A percentile compares a stretch with the other conserved stretches of the same genome.
Conservation (phyloP, 1,140 invertebrate species). For the Aphis craccivora region DNA sequence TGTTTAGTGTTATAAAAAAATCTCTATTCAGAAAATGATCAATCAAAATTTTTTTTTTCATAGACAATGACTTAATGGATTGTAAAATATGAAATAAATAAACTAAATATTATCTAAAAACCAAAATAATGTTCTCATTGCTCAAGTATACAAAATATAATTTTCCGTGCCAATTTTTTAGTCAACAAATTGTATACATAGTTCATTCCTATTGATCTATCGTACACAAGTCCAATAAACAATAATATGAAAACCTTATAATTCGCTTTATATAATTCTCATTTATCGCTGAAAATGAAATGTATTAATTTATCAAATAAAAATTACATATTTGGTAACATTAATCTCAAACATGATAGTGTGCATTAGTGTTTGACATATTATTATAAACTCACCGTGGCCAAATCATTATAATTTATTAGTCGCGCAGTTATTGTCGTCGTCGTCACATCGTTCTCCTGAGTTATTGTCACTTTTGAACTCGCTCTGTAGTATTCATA, state of each 20-base stretch:
- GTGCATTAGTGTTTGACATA: background rate
- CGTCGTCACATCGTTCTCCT: background rate
- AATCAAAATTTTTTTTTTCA: no score
- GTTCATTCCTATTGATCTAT: background rate
- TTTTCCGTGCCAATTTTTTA: background rate
- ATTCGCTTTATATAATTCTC: background rate
- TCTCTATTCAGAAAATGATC: no score
- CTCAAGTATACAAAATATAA: background rate
- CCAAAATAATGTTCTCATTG: no score
- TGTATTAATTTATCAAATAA: background rate
- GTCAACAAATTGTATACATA: background rate
- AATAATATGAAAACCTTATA: background rate
- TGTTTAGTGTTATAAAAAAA: no score
- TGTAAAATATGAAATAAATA: no score
- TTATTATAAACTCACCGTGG: background rate
- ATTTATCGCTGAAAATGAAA: background rate
- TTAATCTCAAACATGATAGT: background rate
- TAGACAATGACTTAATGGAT: no score
- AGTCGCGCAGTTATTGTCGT: background rate
- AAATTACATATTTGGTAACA: background rate
- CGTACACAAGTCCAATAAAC: background rate
- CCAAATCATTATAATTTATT: slow-evolving; percentile 30
- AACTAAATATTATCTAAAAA: no score
- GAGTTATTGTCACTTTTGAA: slow-evolving; percentile 48
- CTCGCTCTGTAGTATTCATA: slow-evolving; percentile 18